phyloP scores from a whole-genome alignment of 2,113 vertebrate species.

The Ctenomys sociabilis region DNA sequence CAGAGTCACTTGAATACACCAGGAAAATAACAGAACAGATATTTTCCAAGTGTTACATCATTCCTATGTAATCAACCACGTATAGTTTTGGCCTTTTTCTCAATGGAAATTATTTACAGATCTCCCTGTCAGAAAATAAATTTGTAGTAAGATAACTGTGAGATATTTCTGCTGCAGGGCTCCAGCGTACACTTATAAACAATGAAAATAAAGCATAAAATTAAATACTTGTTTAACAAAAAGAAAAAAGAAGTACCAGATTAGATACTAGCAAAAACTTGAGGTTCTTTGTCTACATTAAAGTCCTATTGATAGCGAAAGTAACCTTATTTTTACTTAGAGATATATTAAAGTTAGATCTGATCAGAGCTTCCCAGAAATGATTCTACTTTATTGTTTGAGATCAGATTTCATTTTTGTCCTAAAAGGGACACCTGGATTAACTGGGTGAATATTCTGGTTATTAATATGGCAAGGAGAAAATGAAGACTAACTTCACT shows the following conservation, averaged over 20 bases:
- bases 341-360: background rate
- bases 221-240: conserved; percentile 36
- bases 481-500: conserved; percentile 26
- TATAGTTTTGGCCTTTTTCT: background rate
- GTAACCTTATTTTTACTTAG: conserved; percentile 50
- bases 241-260: background rate
- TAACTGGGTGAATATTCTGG: conserved; percentile 43
- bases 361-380: background rate
- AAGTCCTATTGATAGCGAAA: conserved; percentile 11
- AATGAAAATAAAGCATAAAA: conserved; percentile 51
- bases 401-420: conserved; percentile 61
- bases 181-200: background rate
- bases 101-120: background rate
- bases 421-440: conserved; percentile 45
- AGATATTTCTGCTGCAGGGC: background rate
- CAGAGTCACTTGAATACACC: conserved; percentile 3
- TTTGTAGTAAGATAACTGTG: background rate
- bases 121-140: background rate
- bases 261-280: background rate
- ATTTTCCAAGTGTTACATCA: background rate
- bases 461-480: conserved; percentile 62
- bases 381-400: conserved; percentile 35
- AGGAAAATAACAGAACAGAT: background rate
- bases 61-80: background rate
- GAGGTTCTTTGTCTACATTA: background rate